Base-by-base conservation (phyloP, 2,113 vertebrate species). In the Salvelinus alpinus region DNA sequence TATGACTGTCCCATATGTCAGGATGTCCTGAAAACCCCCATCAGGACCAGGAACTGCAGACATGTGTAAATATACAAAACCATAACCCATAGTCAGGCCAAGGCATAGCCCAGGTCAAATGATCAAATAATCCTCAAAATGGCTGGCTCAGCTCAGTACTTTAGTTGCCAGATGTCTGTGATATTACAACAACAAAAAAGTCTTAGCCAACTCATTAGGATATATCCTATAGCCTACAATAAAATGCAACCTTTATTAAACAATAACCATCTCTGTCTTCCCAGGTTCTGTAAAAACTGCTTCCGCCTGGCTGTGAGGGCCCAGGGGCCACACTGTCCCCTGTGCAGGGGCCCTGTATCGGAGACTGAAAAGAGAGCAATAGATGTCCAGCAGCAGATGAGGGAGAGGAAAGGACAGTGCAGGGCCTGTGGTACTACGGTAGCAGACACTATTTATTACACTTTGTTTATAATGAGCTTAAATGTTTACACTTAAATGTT, bases 1-100 rank as follows among this genome's bases (percentile, higher is more conserved):
- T 86, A 68, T 8, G 73, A 83, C 59, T 86, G 84, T 24, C 81
- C 84, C 34, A 78, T 81, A 70, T 81, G 81, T 51, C 84, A 81
- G 59, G 84, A 86, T 4, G 70, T 86, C 18, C 27, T 81, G 4
- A 81, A 78, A 70, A 73, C 44, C 27, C 84, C 84, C 18, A 78
- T 86, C 66, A 71, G 79, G 27, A 86, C 81, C 22, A 83, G n/a
- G 20, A 70, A 3, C 60, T 86, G 81, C 72, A 66, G 25, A 60
- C 84, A 83, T 22, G 74, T 83, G 84, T 86, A 64, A 83, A 76
- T 71, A 22, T 57, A 20, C 18, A 57, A 18, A 18, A 5, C 22
- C 22, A 54, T 66, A 11, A 16, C 18, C 29, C n/a, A 44, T 7
- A 64, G n/a, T 34, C 20, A 27, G 34, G 69, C 34, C 7, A 60